Evolutionary conservation across 1,140 invertebrate genomes (phyloP).

Genomic region (Aphelenchoides avenae): DNA sequence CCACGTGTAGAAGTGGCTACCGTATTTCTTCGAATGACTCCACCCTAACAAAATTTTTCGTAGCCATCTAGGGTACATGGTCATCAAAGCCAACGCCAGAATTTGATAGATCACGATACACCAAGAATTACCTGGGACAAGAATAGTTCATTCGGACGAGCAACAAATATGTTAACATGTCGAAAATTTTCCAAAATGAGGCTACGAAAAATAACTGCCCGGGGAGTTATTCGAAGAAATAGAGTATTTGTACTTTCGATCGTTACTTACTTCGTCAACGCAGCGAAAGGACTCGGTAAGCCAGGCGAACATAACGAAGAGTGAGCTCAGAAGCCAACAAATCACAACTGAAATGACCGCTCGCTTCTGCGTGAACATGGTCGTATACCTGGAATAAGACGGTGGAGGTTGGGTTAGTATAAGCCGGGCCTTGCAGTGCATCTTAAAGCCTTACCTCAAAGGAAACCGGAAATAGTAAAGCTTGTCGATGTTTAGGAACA

Average conservation of each 20-base stretch:
- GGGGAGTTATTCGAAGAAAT: too few species aligned
- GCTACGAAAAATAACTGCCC: too few species aligned
- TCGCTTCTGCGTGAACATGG: conserved; percentile 10
- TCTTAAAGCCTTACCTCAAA: conserved; percentile 28
- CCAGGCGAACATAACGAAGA: conserved; percentile 44
- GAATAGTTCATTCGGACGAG: too few species aligned
- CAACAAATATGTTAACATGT: too few species aligned
- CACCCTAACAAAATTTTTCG: conserved; percentile 16
- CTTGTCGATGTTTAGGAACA: conserved; percentile 47
- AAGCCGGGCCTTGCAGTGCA: neutral
- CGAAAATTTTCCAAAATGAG: too few species aligned
- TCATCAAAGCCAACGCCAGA: too few species aligned
- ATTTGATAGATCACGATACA: too few species aligned
- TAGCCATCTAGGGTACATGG: too few species aligned
- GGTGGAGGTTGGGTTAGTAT: neutral
- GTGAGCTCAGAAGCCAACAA: conserved; percentile 29
- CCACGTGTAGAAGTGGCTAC: too few species aligned
- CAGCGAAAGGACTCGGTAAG: conserved; percentile 47
- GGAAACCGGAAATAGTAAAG: conserved; percentile 49
- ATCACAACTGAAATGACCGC: conserved; percentile 4
- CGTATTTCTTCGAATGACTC: neutral
- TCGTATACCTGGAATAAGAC: conserved; percentile 17
- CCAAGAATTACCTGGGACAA: too few species aligned
- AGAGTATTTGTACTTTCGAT: too few species aligned
- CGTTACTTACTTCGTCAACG: conserved; percentile 40